Conservation (phyloP, 2,113 vertebrate genomes). For the human region DNA sequence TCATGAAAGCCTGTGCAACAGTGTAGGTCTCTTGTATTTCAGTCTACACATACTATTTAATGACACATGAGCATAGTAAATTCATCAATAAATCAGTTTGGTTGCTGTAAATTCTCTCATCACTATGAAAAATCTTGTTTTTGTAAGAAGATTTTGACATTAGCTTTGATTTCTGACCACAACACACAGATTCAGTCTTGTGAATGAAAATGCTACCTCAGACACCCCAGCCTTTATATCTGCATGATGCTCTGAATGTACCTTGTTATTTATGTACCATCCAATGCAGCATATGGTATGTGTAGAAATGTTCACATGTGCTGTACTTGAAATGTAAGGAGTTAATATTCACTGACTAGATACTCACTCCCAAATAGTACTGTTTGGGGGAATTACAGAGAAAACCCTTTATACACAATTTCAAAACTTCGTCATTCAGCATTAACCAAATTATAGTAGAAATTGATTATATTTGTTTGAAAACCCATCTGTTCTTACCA, state of each 20-base stretch:
- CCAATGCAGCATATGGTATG: not conserved
- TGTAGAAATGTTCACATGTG: not conserved
- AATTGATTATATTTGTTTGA: slow-evolving; percentile 50
- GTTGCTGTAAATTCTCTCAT: not conserved
- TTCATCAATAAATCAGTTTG: slow-evolving; percentile 6
- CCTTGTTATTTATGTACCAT: not conserved
- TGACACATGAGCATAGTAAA: not conserved
- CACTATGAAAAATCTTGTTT: not conserved
- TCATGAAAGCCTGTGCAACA: not conserved
- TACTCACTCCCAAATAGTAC: not conserved
- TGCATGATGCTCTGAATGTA: not conserved
- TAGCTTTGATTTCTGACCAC: not conserved
- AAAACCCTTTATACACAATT: slow-evolving; percentile 9
- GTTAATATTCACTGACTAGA: not conserved
- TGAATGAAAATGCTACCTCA: not conserved
- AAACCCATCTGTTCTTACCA: slow-evolving; percentile 32
- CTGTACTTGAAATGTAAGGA: not conserved
- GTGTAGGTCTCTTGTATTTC: not conserved
- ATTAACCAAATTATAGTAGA: slow-evolving; percentile 12
- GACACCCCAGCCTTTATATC: not conserved
- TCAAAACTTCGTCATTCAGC: slow-evolving; percentile 15
- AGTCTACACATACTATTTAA: not conserved
- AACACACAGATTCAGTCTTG: not conserved
- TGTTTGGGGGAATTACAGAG: not conserved
- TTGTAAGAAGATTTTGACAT: slow-evolving; percentile 5